Evolutionary conservation across 2,797 vertebrate genomes (phyloP).

Genomic region (Linurgus olivaceus): DNA sequence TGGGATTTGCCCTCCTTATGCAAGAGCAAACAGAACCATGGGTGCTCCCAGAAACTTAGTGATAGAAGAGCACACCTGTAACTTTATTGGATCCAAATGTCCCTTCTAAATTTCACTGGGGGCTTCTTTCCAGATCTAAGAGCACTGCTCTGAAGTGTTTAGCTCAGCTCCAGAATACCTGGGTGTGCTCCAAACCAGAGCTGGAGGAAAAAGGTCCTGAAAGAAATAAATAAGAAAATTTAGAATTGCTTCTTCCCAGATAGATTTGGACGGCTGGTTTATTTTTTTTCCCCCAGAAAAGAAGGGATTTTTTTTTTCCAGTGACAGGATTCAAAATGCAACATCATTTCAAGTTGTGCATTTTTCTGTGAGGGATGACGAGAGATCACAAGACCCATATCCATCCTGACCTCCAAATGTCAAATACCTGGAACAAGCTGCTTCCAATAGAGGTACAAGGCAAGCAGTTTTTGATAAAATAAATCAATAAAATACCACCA

Average conservation of each 20-base stretch:
- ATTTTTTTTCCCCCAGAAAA: not conserved
- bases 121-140: not conserved
- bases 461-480: not conserved
- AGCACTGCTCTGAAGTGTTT: not conserved
- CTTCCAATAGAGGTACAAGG: not conserved
- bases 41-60: not conserved
- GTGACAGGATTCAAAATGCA: not conserved
- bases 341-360: not conserved
- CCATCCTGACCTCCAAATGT: slow-evolving; percentile 14
- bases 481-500: slow-evolving; percentile 5
- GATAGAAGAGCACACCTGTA: not conserved
- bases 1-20: not conserved
- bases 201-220: not conserved
- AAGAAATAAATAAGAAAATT: slow-evolving; percentile 29
- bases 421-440: slow-evolving; percentile 23
- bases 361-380: not conserved
- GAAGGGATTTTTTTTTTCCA: not conserved
- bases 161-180: not conserved
- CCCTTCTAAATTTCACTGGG: not conserved
- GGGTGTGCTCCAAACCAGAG: not conserved
- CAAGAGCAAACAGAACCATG: rapidly evolving
- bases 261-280: not conserved
- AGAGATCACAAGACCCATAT: not conserved
- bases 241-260: not conserved
- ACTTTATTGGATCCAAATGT: not conserved